Base-by-base conservation (phyloP, 2,797 vertebrate species). In the Pantherophis alleghaniensis region DNA sequence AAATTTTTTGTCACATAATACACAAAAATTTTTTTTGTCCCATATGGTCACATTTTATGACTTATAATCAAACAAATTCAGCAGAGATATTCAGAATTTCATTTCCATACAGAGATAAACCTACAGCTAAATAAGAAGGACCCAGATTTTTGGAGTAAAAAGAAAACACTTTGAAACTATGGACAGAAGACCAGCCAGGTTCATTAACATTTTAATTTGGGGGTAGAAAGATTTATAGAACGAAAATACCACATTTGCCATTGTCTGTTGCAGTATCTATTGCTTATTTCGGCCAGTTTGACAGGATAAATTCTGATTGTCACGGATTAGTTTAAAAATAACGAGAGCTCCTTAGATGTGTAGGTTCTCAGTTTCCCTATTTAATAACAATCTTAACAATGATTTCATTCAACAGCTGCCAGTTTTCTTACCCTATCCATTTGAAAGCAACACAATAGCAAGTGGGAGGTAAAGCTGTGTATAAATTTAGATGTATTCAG, bases 401-500 rank as follows among this genome's bases (percentile, higher is more conserved):
- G 93, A 96, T 95, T 96, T 96, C 95, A 96, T 94, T 96, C 93
- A 97, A 95, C 91, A 95, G 94, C 87, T 94, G 97, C 96, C 96
- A 97, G 94, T 94, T 96, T 95, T 96, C 95, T 95, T 96, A 95
- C 95, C 94, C 95, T 92, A 87, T 91, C 96, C 95, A 96, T 96
- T 95, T 96, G 93, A 96, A 96, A 95, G 94, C 91, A 96, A 96
- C 92, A 97, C 96, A 97, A 95, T 93, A 95, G 93, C 95, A 96
- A 93, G 94, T 92, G 88, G 95, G 95, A 55, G 94, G 94, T 94
- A 95, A 97, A 97, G 94, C 96, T 95, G 95, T 94, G 90, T 95
- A 95, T 94, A 96, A 91, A 95, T 90, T 95, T 93, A 69, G 95
- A 93, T 95, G 96, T 95, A 95, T 96, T 97, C 93, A 97, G 94